Conservation (phyloP, 2,888 invertebrate genomes). For the Nycteola revayana region DNA sequence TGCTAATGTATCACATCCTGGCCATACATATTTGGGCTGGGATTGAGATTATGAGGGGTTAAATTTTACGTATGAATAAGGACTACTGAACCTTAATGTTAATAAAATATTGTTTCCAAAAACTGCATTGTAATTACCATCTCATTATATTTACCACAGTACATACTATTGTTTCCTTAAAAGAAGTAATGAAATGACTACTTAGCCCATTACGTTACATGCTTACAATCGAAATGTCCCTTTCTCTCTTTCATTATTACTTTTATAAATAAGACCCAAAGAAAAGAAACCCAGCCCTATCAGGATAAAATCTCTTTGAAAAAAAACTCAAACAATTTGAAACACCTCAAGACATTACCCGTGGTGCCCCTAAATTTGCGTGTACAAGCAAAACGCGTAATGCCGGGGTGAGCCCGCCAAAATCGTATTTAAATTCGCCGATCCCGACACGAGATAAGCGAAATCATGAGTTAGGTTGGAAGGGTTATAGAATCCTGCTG, state of each 20-base stretch:
- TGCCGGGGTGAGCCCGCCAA: constrained; percentile 58
- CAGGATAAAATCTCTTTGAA: constrained; percentile 33
- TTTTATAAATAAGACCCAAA: constrained; percentile 21
- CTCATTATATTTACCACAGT: too few relatives aligned
- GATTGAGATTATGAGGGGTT: too few relatives aligned
- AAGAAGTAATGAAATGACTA: too few relatives aligned
- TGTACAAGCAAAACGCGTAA: constrained; percentile 58
- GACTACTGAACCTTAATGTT: too few relatives aligned
- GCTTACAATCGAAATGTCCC: constrained; percentile 14
- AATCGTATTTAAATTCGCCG: constrained; percentile 77
- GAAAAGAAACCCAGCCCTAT: constrained; percentile 34
- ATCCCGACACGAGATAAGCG: constrained; percentile 73
- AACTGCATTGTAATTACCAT: too few relatives aligned
- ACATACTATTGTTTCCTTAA: too few relatives aligned
- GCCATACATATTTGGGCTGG: too few relatives aligned
- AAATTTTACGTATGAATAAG: too few relatives aligned
- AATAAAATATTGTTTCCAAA: too few relatives aligned
- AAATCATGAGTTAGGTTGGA: constrained; percentile 75
- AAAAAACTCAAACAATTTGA: constrained; percentile 48
- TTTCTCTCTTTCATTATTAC: constrained; percentile 10
- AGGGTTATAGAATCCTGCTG: constrained; percentile 73
- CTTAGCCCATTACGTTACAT: constrained; percentile 23
- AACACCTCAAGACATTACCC: constrained; percentile 51
- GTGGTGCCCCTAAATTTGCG: constrained; percentile 54
- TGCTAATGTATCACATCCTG: too few relatives aligned